phyloP scores from a whole-genome alignment of 2,888 invertebrate species.

The Agrotis segetum region DNA sequence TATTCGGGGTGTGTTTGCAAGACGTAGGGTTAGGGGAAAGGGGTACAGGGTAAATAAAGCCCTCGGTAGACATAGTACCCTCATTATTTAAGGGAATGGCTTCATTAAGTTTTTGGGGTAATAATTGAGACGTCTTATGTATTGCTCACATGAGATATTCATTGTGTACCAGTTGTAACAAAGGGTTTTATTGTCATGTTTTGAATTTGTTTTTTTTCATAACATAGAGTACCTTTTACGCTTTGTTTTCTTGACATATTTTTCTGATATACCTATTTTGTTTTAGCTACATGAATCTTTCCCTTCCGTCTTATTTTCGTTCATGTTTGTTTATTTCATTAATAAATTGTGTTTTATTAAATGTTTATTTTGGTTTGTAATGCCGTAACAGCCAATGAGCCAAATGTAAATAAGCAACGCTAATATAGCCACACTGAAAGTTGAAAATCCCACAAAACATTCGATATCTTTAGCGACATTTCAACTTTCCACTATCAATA shows the following conservation, averaged over 20 bases:
- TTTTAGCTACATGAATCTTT: not conserved
- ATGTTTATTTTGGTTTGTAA: no score
- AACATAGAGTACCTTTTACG: not conserved
- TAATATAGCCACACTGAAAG: no score
- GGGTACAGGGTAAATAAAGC: not conserved
- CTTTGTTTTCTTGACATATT: slow-evolving; percentile 14
- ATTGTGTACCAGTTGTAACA: slow-evolving; percentile 11
- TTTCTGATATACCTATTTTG: not conserved
- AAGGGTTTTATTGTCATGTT: slow-evolving; percentile 26
- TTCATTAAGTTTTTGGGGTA: slow-evolving; percentile 47
- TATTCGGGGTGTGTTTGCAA: slow-evolving; percentile 38
- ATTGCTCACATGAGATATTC: slow-evolving; percentile 7
- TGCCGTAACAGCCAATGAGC: no score
- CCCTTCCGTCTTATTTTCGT: no score
- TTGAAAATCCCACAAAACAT: no score
- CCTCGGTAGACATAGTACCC: slow-evolving; percentile 16
- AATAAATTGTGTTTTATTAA: not conserved
- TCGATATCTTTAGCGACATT: no score
- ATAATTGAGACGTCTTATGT: slow-evolving; percentile 36
- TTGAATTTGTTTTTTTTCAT: slow-evolving; percentile 10
- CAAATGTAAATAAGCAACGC: no score
- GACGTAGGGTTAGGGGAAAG: not conserved
- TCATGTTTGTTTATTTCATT: not conserved
- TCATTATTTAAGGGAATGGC: slow-evolving; percentile 35
- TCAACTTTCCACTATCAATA: no score